Evolutionary conservation across 2,113 vertebrate genomes (phyloP).

Genomic region (Python bivittatus): DNA sequence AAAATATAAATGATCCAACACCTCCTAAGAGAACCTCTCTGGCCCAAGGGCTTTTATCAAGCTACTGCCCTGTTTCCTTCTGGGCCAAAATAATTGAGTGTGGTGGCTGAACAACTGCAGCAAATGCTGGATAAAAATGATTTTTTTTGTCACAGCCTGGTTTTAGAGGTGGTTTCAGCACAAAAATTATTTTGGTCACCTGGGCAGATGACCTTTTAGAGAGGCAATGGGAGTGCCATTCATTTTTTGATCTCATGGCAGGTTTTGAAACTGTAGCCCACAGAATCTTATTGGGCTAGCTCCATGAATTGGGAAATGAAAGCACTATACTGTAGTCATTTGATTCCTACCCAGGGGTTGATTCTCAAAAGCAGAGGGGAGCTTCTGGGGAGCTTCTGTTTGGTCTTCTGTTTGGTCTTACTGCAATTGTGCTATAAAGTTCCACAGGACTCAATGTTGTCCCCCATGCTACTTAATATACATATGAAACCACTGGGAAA

Average conservation of each 20-base stretch:
- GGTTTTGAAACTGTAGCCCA: background rate
- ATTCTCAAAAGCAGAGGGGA: background rate
- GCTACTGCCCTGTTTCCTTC: background rate
- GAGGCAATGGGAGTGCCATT: background rate
- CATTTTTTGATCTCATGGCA: background rate
- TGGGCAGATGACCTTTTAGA: background rate
- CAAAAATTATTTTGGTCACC: background rate
- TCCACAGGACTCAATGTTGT: background rate
- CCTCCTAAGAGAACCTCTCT: background rate
- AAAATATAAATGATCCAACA: background rate
- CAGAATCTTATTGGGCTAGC: background rate
- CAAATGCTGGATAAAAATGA: background rate
- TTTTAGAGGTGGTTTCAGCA: background rate
- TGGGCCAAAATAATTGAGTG: background rate
- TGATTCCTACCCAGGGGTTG: background rate
- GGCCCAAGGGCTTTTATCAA: background rate
- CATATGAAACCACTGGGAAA: background rate
- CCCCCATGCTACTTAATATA: background rate
- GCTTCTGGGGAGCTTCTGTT: background rate
- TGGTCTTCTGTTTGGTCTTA: background rate
- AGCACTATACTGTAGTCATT: background rate
- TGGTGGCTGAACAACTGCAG: background rate
- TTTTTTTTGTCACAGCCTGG: background rate
- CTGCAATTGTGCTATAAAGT: background rate
- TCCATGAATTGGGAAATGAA: background rate